Evolutionary conservation across 2,113 vertebrate species (phyloP), one percentile per base, ranked within the genome.

Genomic region (Delphinapterus leucas): DNA sequence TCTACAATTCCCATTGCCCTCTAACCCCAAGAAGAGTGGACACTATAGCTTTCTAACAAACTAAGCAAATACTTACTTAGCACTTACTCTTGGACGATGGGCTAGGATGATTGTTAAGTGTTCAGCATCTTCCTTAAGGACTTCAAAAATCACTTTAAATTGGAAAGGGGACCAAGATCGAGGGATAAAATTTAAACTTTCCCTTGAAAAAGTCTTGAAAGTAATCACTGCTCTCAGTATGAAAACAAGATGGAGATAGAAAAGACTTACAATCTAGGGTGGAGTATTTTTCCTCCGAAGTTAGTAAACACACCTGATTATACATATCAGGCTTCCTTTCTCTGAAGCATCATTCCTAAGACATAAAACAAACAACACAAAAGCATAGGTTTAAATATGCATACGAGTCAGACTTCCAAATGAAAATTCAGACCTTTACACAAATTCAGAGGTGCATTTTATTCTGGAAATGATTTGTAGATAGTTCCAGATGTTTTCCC

Each of bases 401-500:
- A 80, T 67, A 68, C 9, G 7, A 67, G 36, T n/a, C 61, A 88
- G 33, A 0, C 8, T 92, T 97, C 63, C 93, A 67, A 68, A 80
- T 71, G 55, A 93, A 28, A 25, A 97, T 76, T 80, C 1, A 96
- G 77, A 96, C 67, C 91, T 97, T 76, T 88, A 92, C 49, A 80
- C 36, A 77, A 90, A 95, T 88, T 33, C 89, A 93, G 97, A 98
- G 88, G 49, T 89, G 14, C 21, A 38, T 89, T 95, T 93, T 74
- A 73, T 89, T 86, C 80, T 60, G 55, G 81, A 55, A 94, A 89
- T 36, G 84, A 92, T 68, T 65, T 92, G 23, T 47, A 79, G 60
- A 61, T 53, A 71, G 80, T 31, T 93, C 67, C 41, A 96, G 85
- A 94, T 94, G 68, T 65, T 68, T 85, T 83, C 65, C 15, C 63